These are phyloP conservation scores for Syngnathoides biaculeatus DNA, from an alignment of 2,113 vertebrate species.

Conservation along the genomic window DNA sequence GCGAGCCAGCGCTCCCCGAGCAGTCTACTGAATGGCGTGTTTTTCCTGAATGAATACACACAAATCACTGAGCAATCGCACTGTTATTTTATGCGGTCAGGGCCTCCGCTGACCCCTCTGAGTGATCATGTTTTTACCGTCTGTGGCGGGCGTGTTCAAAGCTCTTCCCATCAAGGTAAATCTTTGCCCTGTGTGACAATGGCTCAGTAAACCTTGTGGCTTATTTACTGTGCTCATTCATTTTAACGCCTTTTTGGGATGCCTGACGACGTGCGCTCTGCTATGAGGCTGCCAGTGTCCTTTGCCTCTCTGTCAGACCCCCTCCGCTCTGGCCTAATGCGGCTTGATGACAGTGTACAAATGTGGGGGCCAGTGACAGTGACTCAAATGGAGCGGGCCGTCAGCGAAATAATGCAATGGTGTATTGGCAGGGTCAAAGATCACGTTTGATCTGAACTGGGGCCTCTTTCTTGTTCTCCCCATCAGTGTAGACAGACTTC, in stretches of 20 bases:
- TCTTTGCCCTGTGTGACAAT: constrained; percentile 40
- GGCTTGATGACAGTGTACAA: constrained; percentile 50
- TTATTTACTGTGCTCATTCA: constrained; percentile 54
- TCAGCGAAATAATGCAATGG: constrained; percentile 55
- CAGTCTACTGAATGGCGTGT: constrained; percentile 28
- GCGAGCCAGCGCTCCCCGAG: constrained; percentile 19
- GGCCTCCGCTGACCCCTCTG: constrained; percentile 46
- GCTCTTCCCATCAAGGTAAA: constrained; percentile 50
- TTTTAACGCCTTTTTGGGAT: constrained; percentile 40
- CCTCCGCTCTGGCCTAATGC: constrained; percentile 36
- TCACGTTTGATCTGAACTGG: constrained; percentile 61
- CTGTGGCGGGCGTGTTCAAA: constrained; percentile 41
- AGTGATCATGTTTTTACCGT: constrained; percentile 25
- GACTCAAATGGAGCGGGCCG: constrained; percentile 40
- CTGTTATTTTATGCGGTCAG: constrained; percentile 46
- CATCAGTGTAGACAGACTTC: constrained; percentile 55
- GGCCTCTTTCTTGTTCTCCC: constrained; percentile 46
- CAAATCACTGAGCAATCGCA: constrained; percentile 50
- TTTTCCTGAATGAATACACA: constrained; percentile 49
- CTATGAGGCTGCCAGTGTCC: constrained; percentile 33
- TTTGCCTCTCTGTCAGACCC: constrained; percentile 29
- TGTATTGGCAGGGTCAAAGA: constrained; percentile 56
- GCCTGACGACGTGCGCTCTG: constrained; percentile 22
- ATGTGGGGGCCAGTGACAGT: constrained; percentile 49
- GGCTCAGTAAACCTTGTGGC: constrained; percentile 25